Percentiles rank a stretch among this genome's conserved stretches.
These are phyloP conservation scores for Indicator maculatus DNA, from an alignment of 2,113 vertebrate species.

Conservation along the genomic window DNA sequence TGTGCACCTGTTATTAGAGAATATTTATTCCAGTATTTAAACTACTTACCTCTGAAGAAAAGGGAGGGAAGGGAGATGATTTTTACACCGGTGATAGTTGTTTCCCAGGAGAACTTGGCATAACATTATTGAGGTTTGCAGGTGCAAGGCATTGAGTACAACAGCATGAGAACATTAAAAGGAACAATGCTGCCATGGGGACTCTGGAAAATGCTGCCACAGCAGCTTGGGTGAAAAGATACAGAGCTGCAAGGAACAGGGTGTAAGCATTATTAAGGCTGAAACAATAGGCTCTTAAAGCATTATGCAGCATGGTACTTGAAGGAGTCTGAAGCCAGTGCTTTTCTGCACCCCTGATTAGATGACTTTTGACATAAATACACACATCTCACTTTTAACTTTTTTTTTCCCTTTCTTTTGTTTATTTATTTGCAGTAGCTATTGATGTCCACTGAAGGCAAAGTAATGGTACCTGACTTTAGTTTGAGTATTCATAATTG, in stretches of 20 bases:
- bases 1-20: neutral
- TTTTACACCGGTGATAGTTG: neutral
- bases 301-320: neutral
- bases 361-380: neutral
- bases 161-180: neutral
- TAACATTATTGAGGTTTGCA: neutral
- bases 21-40: neutral
- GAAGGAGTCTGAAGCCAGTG: neutral
- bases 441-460: neutral
- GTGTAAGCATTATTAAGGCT: neutral
- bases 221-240: neutral
- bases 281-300: neutral
- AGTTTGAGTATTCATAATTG: neutral
- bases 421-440: neutral
- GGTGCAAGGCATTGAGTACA: neutral
- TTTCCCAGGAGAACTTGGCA: neutral
- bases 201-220: neutral
- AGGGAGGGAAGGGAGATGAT: neutral
- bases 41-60: neutral
- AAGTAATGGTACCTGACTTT: neutral
- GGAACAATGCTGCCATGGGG: neutral
- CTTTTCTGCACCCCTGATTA: neutral
- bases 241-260: neutral
- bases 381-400: too few relatives aligned
- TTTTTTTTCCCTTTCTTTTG: too few relatives aligned